Base-by-base conservation (phyloP, 2,888 invertebrate species). In the Aethes cnicana region DNA sequence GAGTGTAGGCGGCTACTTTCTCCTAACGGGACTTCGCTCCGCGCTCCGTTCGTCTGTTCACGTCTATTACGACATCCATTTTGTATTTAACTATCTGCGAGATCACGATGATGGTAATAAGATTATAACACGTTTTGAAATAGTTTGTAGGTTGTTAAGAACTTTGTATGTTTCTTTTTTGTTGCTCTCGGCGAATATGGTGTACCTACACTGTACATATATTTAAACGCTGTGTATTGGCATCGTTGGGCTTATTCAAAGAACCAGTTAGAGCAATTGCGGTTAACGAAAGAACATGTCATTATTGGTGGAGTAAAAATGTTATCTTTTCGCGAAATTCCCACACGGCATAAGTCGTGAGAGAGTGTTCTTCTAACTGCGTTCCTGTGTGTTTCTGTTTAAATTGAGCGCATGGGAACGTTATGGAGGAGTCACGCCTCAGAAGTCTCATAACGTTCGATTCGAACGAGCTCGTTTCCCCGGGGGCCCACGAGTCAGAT, bases 1-100 rank as follows among this genome's bases (percentile, higher is more conserved):
- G 68, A 73, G 78, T 81, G 84, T 84, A 80, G 84, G 85, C 80
- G 82, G 82, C 84, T 82, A 88, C 89, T 89, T 89, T 89, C 89
- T 87, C 87, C 80, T 89, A 87, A 89, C 89, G 87, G 89, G 81
- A 86, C 77, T 70, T 66, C 56, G 70, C 66, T 62, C 72, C 56
- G 68, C 62, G 68, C 70, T 62, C 54, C 53, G 53, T 48, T 55
- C 61, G 49, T 59, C 53, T 52, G 41, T 35, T 35, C 43, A 28
- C 47, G 52, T 21, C 52, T 53, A 80, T 81, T 81, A 81, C 81
- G 70, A 78, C 81, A 83, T 81, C 72, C 72, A 76, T 80, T 77
- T 78, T 73, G 75, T 76, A 74, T 81, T 75, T 77, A 74, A 75
- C 75, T 76, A 81, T 79, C 77, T 72, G 75, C 72, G 61, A 69